Base-by-base conservation (phyloP, 1,140 invertebrate genomes). In the Idris sp. region DNA sequence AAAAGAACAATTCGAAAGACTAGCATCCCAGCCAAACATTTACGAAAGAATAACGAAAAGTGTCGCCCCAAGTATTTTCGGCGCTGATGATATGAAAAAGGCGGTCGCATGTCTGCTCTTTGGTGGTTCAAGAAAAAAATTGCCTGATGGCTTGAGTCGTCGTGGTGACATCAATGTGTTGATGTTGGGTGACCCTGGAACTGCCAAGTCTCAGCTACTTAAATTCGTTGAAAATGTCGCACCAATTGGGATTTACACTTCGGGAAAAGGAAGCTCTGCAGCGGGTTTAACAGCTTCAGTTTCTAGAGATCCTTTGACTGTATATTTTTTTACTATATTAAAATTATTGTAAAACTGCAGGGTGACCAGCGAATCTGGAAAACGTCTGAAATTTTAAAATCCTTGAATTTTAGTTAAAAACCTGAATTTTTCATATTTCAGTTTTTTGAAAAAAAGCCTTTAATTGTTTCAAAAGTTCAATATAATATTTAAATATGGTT, bases 201-300 rank as follows among this genome's bases (percentile, higher is more conserved):
- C 98, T 3, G 98, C 98, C 4, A 99, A 99, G 84, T 98, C 96
- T 11, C 98, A 99, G 83, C 85, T 99, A 19, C 87, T 99, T 0
- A 99, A 99, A 86, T 99, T 99, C 88, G 97, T 98, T 1, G 97
- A 99, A 86, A 93, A 93, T 81, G 97, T 98, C 4, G 92, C 98
- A 0, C 98, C 98, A 0, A 96, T 99, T 80, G 97, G 93, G 8
- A 94, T 99, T 3, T 99, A 99, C 81, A 99, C 98, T 0, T 99
- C 97, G 0, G 98, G 98, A 1, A 99, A 99, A 89, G 98, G 98
- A 0, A 98, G 97, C 58, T 98, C 97, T 81, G 98, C 98, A 44
- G 98, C 98, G 75, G 98, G 98, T 90, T 90, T 99, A 6, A 99
- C 98, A 36, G 98, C 98, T 1, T 99, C 98, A 0, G 98, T 99